phyloP scores from a whole-genome alignment of 2,113 vertebrate species.

The Nematolebias whitei region DNA sequence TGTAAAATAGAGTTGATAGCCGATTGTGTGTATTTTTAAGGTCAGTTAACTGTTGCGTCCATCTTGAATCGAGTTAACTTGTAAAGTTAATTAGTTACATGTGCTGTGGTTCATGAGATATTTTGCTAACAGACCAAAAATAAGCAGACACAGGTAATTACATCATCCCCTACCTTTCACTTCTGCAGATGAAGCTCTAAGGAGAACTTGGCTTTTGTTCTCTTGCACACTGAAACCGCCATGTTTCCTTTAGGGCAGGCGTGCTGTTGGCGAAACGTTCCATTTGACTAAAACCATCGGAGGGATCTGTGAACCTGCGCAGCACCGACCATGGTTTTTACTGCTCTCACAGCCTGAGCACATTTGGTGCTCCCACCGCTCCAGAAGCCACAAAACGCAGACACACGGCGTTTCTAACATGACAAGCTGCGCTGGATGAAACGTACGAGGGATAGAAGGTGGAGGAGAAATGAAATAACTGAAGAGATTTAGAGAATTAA shows the following conservation, averaged over 20 bases:
- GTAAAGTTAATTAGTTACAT: no score
- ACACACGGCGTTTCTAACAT: slow-evolving; percentile 26
- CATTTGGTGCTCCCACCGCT: slow-evolving; percentile 39
- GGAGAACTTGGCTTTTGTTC: neutral
- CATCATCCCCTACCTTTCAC: no score
- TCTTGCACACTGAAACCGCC: slow-evolving; percentile 13
- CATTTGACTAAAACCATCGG: slow-evolving; percentile 31
- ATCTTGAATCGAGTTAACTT: no score
- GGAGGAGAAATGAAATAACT: neutral
- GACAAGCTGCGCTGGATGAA: slow-evolving; percentile 20
- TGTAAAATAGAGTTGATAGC: no score
- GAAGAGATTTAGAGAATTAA: slow-evolving; percentile 29
- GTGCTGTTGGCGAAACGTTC: slow-evolving; percentile 23
- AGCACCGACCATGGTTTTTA: slow-evolving; percentile 41
- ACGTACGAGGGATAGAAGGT: slow-evolving; percentile 30
- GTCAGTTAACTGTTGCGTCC: no score
- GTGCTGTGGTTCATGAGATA: no score
- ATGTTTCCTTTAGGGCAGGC: neutral
- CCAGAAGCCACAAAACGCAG: slow-evolving; percentile 35
- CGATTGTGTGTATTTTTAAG: no score
- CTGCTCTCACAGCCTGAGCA: slow-evolving; percentile 42
- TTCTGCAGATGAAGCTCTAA: no score
- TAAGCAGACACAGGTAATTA: no score
- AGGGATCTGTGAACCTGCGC: slow-evolving; percentile 31
- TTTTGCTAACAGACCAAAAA: no score